phyloP scores from a whole-genome alignment of 2,797 vertebrate genomes.

The Aplochiton taeniatus region DNA sequence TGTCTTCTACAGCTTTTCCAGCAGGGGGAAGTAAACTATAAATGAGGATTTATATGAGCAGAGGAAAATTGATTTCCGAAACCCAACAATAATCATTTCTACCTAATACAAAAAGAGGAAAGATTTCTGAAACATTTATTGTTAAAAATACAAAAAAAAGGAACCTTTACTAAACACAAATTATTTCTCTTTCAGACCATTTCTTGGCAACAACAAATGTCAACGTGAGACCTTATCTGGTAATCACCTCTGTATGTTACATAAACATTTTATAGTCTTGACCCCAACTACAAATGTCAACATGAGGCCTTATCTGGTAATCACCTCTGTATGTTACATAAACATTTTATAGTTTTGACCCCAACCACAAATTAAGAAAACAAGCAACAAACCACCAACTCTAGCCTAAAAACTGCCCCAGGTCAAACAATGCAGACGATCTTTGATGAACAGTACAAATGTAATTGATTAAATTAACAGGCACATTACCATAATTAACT shows the following conservation, averaged over 20 bases:
- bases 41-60: not conserved
- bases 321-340: not conserved
- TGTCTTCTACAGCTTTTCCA: conserved; percentile 48
- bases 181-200: not conserved
- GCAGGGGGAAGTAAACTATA: conserved; percentile 52
- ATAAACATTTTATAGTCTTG: not conserved
- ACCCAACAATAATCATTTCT: no score
- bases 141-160: no score
- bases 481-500: conserved; percentile 85
- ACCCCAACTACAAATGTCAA: no score
- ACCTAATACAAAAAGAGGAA: no score
- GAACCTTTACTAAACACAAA: no score
- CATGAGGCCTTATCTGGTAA: no score
- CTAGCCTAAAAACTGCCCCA: conserved; percentile 17
- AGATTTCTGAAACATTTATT: no score
- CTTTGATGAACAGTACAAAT: conserved; percentile 50
- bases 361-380: conserved; percentile 24
- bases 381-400: not conserved
- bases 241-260: not conserved
- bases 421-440: conserved; percentile 20
- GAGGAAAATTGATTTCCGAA: no score
- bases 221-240: no score
- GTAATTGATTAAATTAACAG: conserved; percentile 81
- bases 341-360: not conserved
- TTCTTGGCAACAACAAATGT: no score